phyloP scores from a whole-genome alignment of 2,113 vertebrate species.

The Strigops habroptila region DNA sequence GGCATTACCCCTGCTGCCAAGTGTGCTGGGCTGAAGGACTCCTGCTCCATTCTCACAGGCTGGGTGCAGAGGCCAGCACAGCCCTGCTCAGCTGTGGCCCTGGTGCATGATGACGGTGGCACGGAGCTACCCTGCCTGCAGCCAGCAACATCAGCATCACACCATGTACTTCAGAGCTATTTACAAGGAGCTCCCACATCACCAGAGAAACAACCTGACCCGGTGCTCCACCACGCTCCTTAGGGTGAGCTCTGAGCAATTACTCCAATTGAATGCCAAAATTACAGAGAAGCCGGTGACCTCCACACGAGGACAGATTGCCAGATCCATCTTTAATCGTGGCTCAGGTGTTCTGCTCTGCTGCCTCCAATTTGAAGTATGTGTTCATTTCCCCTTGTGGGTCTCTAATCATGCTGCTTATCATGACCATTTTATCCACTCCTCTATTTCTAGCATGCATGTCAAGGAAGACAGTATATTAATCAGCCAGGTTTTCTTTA shows the following conservation, averaged over 20 bases:
- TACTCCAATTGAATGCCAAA: not conserved
- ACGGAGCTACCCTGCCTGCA: accelerated
- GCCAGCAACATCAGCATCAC: not conserved
- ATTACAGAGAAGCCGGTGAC: not conserved
- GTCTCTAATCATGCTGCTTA: constrained; percentile 1
- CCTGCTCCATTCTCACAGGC: not conserved
- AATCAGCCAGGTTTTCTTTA: not conserved
- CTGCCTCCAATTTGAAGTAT: not conserved
- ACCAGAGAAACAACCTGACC: not conserved
- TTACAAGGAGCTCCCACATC: not conserved
- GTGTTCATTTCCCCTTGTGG: not conserved
- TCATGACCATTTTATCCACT: constrained; percentile 1
- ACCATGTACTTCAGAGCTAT: not conserved
- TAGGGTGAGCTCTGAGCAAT: not conserved
- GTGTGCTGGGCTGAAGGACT: not conserved
- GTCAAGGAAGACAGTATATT: constrained; percentile 6
- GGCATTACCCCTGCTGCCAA: not conserved
- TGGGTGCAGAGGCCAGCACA: not conserved
- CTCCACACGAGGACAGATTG: not conserved
- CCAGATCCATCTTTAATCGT: not conserved
- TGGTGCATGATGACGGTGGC: accelerated
- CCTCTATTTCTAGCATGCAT: not conserved
- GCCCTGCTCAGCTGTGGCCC: not conserved
- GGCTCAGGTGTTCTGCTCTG: not conserved
- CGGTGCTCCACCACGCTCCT: not conserved